Percentiles rank a stretch among this genome's conserved stretches.
Evolutionary conservation across 2,797 vertebrate genomes (phyloP).

Genomic region (Cyprinella venusta): DNA sequence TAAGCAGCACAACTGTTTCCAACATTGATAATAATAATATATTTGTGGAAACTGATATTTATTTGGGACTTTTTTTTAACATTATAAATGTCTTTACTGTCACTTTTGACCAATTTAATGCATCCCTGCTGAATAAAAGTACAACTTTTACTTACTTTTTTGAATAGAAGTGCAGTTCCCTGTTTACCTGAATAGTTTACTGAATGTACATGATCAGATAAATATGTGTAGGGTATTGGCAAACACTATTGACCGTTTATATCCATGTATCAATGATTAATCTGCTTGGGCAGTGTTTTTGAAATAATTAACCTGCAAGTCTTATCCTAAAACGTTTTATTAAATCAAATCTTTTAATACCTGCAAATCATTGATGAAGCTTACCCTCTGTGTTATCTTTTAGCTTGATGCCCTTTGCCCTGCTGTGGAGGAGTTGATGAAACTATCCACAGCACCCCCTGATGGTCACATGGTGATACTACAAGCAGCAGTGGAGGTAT

Average conservation of each 20-base stretch:
- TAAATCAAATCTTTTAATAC: neutral
- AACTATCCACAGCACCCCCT: constrained; percentile 69
- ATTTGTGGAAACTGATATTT: neutral
- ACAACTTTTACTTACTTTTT: neutral
- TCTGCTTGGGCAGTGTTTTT: neutral
- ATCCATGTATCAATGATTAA: neutral
- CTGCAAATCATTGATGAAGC: neutral
- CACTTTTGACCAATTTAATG: neutral
- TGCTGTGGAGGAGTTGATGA: constrained; percentile 80
- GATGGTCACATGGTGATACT: constrained; percentile 73
- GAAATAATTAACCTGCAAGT: neutral
- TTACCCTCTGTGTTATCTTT: neutral
- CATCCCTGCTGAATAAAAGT: neutral
- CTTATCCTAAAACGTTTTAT: neutral
- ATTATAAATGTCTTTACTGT: neutral
- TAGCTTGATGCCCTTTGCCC: constrained; percentile 92
- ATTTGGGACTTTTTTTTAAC: neutral
- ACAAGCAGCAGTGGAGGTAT: constrained; percentile 81
- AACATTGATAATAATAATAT: neutral
- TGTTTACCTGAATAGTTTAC: neutral
- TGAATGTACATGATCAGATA: neutral
- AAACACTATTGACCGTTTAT: neutral
- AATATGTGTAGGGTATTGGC: neutral
- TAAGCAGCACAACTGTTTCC: neutral
- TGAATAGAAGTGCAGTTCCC: neutral